These are phyloP conservation scores for Potamilus streckersoni DNA, from an alignment of 1,140 invertebrate genomes.

Conservation along the genomic window DNA sequence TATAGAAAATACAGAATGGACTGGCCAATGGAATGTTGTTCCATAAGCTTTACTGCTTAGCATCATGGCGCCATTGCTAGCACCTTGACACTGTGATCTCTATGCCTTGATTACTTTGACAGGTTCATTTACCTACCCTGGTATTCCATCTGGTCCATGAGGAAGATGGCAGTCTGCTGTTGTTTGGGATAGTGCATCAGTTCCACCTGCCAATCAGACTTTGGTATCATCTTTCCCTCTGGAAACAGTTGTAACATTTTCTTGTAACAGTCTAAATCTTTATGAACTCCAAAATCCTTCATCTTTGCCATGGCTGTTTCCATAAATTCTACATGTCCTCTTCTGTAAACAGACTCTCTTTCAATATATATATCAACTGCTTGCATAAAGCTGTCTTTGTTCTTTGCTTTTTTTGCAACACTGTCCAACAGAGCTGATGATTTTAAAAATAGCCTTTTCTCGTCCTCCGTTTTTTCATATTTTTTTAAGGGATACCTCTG, in stretches of 20 bases:
- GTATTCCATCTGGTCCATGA: constrained; percentile 91
- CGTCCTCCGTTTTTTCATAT: no score
- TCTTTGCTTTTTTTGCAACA: constrained; percentile 8
- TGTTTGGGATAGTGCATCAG: constrained; percentile 95
- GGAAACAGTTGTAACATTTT: constrained; percentile 82
- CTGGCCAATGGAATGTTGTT: no score
- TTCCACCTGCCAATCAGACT: constrained; percentile 75
- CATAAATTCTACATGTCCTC: constrained; percentile 90
- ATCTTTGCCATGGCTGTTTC: constrained; percentile 87
- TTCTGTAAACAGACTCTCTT: constrained; percentile 42
- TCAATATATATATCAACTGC: constrained; percentile 50
- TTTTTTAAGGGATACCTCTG: no score
- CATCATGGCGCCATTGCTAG: no score
- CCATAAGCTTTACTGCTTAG: no score
- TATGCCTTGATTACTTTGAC: no score
- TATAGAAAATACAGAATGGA: no score
- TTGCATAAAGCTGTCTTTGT: constrained; percentile 39
- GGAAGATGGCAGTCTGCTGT: constrained; percentile 87
- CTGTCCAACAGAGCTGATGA: no score
- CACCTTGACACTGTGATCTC: no score
- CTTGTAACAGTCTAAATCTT: constrained; percentile 94
- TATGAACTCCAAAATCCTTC: constrained; percentile 86
- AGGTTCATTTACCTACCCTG: constrained; percentile 73
- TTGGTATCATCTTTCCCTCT: constrained; percentile 88
- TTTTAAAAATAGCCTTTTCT: no score